Evolutionary conservation across 2,113 vertebrate genomes (phyloP), one percentile per base, ranked within the genome.

Genomic region (Sturnus vulgaris): DNA sequence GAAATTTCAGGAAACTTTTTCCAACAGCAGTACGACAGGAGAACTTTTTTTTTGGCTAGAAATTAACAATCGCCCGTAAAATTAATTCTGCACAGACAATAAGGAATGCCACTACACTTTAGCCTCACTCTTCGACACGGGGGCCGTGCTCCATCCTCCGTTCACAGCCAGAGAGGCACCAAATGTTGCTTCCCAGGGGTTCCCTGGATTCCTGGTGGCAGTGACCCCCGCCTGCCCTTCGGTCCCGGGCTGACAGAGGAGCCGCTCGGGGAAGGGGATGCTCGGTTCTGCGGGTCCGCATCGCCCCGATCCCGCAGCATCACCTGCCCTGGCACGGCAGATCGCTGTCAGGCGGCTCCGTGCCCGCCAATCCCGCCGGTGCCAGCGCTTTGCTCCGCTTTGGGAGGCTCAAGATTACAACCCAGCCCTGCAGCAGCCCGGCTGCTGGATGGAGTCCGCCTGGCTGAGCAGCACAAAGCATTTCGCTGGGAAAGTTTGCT

Each of bases 151-250:
- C 42, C 53, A 23, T 3, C 4, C 39, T 15, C 30, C 5, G 0
- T 14, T 66, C 12, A 25, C 19, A 23, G 56, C 19, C 50, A 6
- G 25, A 56, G 40, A 68, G 30, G 46, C 64, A 52, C 5, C 47
- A 5, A 33, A 13, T 0, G 5, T 18, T 25, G 49, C 44, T 30
- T 49, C 46, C 31, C 27, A 4, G 47, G 86, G 52, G 5, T 17
- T 31, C 12, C 33, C 40, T 2, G 63, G 17, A 9, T 3, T 0
- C 12, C 7, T 1, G 13, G 39, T 9, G 64, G 28, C 64, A 23
- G 35, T 3, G 75, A 40, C 21, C 5, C 33, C 9, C 3, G 0
- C 3, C 52, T 10, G 31, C 25, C 23, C 16, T 22, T 37, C 0
- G 2, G 12, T 2, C 8, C 35, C 3, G 5, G 7, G 18, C 27